Evolutionary conservation across 2,113 vertebrate species (phyloP).

Genomic region (Poeciliopsis turrubarensis): DNA sequence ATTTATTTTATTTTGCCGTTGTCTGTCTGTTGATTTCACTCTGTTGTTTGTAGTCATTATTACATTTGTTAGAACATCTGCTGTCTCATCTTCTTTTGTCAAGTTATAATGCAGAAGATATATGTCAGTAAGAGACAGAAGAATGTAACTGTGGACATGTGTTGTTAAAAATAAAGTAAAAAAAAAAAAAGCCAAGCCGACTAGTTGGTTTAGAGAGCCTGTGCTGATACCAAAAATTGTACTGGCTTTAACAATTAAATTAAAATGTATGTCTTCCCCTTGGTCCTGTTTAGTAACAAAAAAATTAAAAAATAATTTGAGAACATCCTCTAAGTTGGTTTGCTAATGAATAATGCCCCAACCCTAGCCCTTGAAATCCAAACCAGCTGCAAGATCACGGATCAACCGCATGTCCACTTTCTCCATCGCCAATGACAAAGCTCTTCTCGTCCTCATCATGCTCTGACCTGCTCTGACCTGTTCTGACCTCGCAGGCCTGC

Average conservation of each 20-base stretch:
- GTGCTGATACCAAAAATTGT: no score
- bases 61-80: no score
- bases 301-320: not conserved
- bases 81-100: no score
- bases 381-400: constrained; percentile 15
- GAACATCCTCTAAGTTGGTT: not conserved
- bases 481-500: constrained; percentile 16
- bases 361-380: not conserved
- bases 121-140: no score
- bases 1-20: no score
- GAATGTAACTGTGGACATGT: no score
- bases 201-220: no score
- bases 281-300: not conserved
- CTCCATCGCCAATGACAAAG: constrained; percentile 30
- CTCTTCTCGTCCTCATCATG: not conserved
- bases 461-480: constrained; percentile 19
- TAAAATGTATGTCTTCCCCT: not conserved
- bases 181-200: no score
- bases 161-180: no score
- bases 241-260: not conserved
- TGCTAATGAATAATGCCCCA: not conserved
- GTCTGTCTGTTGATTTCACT: no score
- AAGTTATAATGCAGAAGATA: no score
- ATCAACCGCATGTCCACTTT: constrained; percentile 35
- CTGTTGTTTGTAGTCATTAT: no score